Conservation (phyloP, 2,888 invertebrate genomes). For the Spicauda simplicius region DNA sequence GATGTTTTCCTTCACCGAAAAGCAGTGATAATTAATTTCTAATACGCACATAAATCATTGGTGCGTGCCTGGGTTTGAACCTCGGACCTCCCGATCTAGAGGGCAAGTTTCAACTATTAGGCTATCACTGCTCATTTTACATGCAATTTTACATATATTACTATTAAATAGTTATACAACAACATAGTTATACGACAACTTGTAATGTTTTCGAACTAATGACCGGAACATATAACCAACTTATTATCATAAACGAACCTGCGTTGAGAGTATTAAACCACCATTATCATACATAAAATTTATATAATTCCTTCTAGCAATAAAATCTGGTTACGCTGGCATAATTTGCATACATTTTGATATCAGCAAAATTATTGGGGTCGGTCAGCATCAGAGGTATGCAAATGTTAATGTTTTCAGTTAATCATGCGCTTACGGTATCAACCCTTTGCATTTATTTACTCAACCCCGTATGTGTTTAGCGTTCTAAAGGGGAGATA, state of each 20-base stretch:
- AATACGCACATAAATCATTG: too few relatives aligned
- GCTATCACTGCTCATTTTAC: too few relatives aligned
- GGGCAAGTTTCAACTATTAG: too few relatives aligned
- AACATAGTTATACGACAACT: too few relatives aligned
- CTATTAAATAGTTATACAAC: too few relatives aligned
- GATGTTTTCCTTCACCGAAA: too few relatives aligned
- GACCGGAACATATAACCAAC: not conserved
- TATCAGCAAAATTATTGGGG: conserved; percentile 19
- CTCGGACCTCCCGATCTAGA: too few relatives aligned
- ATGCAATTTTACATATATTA: too few relatives aligned
- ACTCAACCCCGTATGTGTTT: conserved; percentile 22
- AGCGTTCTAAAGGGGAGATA: conserved; percentile 11
- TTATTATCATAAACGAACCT: too few relatives aligned
- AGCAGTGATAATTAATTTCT: too few relatives aligned
- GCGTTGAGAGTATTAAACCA: not conserved
- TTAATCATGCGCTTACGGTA: conserved; percentile 41
- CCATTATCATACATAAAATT: not conserved
- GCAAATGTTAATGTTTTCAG: conserved; percentile 40
- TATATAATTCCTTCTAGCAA: not conserved
- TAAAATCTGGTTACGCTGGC: not conserved
- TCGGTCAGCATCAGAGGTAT: conserved; percentile 29
- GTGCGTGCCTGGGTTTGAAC: too few relatives aligned
- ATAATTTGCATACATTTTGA: conserved; percentile 21
- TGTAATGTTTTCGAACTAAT: too few relatives aligned
- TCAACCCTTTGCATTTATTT: conserved; percentile 35